Evolutionary conservation across 1,140 invertebrate species (phyloP).

Genomic region (Euschistus heros): DNA sequence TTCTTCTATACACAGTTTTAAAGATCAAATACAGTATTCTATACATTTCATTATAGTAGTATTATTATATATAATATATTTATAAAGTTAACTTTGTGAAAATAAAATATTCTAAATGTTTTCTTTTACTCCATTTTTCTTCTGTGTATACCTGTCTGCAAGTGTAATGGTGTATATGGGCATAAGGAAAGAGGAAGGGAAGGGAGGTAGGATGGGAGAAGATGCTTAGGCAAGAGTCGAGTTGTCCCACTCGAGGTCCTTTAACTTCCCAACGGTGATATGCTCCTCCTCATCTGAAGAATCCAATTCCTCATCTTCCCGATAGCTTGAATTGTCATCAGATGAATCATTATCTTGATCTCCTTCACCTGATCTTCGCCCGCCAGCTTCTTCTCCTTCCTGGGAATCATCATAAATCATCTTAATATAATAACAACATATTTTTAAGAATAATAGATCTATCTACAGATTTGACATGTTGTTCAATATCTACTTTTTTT

Average conservation of each 20-base stretch:
- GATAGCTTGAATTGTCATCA: constrained; percentile 37
- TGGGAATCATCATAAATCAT: constrained; percentile 24
- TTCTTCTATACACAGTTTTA: constrained; percentile 16
- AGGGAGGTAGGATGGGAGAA: background rate
- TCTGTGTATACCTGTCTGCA: constrained; percentile 14
- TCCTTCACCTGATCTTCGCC: constrained; percentile 21
- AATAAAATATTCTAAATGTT: constrained; percentile 18
- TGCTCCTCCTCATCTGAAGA: constrained; percentile 44
- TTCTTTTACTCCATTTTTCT: constrained; percentile 11
- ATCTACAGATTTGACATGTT: too few species aligned
- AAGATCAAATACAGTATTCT: constrained; percentile 13
- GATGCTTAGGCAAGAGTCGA: constrained; percentile 42
- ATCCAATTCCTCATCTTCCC: constrained; percentile 35
- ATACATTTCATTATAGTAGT: constrained; percentile 11
- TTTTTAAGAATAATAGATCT: too few species aligned
- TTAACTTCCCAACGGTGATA: constrained; percentile 33
- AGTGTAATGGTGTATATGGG: constrained; percentile 5
- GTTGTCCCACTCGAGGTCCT: constrained; percentile 52
- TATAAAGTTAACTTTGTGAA: constrained; percentile 18
- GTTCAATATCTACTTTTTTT: too few species aligned
- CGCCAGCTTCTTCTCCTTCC: constrained; percentile 26
- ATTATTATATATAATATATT: constrained; percentile 17
- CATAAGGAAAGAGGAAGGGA: background rate
- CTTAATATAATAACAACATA: too few species aligned
- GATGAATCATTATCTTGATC: constrained; percentile 42